Conservation (phyloP, 2,888 invertebrate genomes). For the Brassicogethes aeneus region DNA sequence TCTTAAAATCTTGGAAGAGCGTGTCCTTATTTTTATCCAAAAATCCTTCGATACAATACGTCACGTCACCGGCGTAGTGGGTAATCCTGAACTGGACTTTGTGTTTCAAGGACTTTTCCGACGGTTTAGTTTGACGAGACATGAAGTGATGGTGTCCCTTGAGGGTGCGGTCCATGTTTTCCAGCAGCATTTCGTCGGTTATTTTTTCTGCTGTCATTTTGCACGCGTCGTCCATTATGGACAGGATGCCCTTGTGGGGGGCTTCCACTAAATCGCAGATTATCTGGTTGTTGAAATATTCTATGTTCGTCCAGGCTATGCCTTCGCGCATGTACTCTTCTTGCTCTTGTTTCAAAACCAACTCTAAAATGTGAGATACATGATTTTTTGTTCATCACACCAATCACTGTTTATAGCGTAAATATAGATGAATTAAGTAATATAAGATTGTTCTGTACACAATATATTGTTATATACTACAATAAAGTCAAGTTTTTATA, state of each 20-base stretch:
- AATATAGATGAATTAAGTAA: neutral
- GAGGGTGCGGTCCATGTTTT: conserved; percentile 88
- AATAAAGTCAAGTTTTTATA: no score
- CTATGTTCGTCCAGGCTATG: conserved; percentile 89
- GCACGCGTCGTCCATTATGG: conserved; percentile 96
- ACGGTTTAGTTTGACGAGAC: conserved; percentile 73
- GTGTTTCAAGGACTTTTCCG: conserved; percentile 72
- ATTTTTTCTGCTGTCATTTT: conserved; percentile 85
- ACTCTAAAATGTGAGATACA: conserved; percentile 49
- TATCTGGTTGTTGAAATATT: conserved; percentile 94
- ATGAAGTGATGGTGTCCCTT: conserved; percentile 82
- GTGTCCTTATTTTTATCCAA: conserved; percentile 97
- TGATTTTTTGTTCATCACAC: no score
- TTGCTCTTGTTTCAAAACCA: conserved; percentile 96
- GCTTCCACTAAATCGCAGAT: conserved; percentile 95
- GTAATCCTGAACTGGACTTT: conserved; percentile 69
- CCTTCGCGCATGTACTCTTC: conserved; percentile 95
- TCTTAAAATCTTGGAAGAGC: conserved; percentile 93
- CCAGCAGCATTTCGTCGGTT: conserved; percentile 73
- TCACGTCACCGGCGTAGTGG: conserved; percentile 96
- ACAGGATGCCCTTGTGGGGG: conserved; percentile 77
- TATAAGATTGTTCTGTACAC: no score
- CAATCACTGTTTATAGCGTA: no score
- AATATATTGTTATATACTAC: no score
- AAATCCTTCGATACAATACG: conserved; percentile 83